These are phyloP conservation scores for Sussaba pulchella DNA, from an alignment of 2,888 invertebrate species.

Conservation along the genomic window DNA sequence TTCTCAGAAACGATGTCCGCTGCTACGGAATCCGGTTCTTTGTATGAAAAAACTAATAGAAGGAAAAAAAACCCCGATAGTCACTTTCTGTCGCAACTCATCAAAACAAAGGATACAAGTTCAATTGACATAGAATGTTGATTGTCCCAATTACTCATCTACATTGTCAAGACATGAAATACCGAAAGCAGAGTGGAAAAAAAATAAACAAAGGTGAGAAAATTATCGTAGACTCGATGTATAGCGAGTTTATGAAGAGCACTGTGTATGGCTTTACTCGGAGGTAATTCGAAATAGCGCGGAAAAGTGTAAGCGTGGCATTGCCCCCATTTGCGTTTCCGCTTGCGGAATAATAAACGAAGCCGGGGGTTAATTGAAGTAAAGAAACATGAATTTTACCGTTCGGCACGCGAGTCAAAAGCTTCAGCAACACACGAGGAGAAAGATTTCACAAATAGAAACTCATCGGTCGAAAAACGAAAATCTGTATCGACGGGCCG, in stretches of 20 bases:
- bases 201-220: conserved; percentile 14
- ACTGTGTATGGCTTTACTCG: conserved; percentile 33
- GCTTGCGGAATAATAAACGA: conserved; percentile 38
- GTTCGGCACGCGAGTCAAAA: conserved; percentile 18
- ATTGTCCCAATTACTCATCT: background rate
- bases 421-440: conserved; percentile 2
- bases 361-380: conserved; percentile 47
- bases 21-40: too few relatives aligned
- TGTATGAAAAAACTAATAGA: too few relatives aligned
- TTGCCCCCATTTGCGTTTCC: conserved; percentile 40
- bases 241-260: conserved; percentile 12
- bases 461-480: too few relatives aligned
- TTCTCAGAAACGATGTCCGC: background rate
- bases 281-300: conserved; percentile 62
- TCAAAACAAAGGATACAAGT: too few relatives aligned
- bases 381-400: conserved; percentile 41
- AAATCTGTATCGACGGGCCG: too few relatives aligned
- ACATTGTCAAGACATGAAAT: background rate
- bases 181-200: background rate
- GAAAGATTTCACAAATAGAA: too few relatives aligned
- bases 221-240: conserved; percentile 31
- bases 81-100: too few relatives aligned
- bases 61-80: too few relatives aligned
- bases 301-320: conserved; percentile 60
- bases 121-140: too few relatives aligned